Conservation (phyloP, 2,888 invertebrate genomes). For the Melanostoma scalare region DNA sequence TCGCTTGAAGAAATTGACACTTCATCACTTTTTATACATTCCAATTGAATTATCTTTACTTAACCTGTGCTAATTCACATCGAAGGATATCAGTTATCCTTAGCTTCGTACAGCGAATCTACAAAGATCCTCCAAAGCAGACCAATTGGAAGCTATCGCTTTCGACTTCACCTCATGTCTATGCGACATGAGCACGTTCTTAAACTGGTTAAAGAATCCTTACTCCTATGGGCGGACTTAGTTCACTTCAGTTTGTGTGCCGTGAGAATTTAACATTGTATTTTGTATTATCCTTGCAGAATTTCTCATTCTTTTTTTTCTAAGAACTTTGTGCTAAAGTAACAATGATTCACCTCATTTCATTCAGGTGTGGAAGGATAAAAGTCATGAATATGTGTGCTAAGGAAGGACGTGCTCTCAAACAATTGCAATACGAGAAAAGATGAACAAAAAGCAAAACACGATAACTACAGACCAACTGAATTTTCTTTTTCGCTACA, state of each 20-base stretch:
- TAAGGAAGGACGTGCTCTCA: slow-evolving; percentile 58
- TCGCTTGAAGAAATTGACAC: too few relatives aligned
- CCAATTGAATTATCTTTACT: too few relatives aligned
- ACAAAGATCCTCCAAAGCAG: too few relatives aligned
- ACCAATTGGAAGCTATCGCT: background rate
- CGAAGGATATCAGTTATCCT: too few relatives aligned
- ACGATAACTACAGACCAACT: slow-evolving; percentile 38
- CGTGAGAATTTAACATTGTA: slow-evolving; percentile 41
- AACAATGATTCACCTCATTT: slow-evolving; percentile 72
- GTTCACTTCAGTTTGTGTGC: slow-evolving; percentile 30
- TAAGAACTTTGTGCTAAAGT: slow-evolving; percentile 40
- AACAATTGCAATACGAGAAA: slow-evolving; percentile 29
- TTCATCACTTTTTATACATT: too few relatives aligned
- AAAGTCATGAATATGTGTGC: slow-evolving; percentile 56
- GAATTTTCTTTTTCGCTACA: slow-evolving; percentile 29
- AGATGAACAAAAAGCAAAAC: slow-evolving; percentile 16
- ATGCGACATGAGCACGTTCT: background rate
- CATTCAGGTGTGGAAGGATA: slow-evolving; percentile 55
- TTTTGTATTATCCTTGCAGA: slow-evolving; percentile 40
- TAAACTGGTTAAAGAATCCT: too few relatives aligned
- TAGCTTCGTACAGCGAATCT: too few relatives aligned
- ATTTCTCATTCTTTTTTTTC: slow-evolving; percentile 30
- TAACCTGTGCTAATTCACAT: too few relatives aligned
- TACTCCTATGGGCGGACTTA: background rate
- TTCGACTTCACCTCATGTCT: background rate